Evolutionary conservation across 2,888 invertebrate genomes (phyloP).

Genomic region (Resseliella maxima): DNA sequence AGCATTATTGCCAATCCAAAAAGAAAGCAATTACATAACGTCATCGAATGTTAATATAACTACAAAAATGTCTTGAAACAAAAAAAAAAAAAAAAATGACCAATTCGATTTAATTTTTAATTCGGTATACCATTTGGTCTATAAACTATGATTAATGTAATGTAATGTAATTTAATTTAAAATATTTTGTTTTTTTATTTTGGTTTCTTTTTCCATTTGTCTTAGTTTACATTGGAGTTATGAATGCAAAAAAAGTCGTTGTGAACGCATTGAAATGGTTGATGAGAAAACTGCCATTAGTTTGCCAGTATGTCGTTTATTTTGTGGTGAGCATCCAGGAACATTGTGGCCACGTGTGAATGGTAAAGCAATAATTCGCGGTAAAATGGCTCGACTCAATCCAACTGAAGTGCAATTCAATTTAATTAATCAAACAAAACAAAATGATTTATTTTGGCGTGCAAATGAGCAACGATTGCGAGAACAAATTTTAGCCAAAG

Average conservation of each 20-base stretch:
- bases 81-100: background rate
- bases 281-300: slow-evolving; percentile 65
- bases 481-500: slow-evolving; percentile 63
- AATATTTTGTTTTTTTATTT: background rate
- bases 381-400: slow-evolving; percentile 67
- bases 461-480: slow-evolving; percentile 66
- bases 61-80: too few relatives aligned
- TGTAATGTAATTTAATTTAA: too few relatives aligned
- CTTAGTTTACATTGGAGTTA: slow-evolving; percentile 51
- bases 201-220: too few relatives aligned
- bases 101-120: too few relatives aligned
- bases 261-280: slow-evolving; percentile 64
- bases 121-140: too few relatives aligned
- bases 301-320: slow-evolving; percentile 69
- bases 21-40: too few relatives aligned
- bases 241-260: slow-evolving; percentile 62
- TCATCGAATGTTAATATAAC: too few relatives aligned
- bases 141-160: too few relatives aligned
- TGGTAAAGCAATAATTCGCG: slow-evolving; percentile 67
- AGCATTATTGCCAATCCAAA: too few relatives aligned
- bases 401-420: slow-evolving; percentile 65
- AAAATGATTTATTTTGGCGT: slow-evolving; percentile 62
- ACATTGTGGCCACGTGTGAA: slow-evolving; percentile 69
- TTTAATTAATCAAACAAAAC: slow-evolving; percentile 62
- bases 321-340: slow-evolving; percentile 69